These are phyloP conservation scores for Shinisaurus crocodilurus DNA, from an alignment of 2,113 vertebrate genomes.

Conservation along the genomic window DNA sequence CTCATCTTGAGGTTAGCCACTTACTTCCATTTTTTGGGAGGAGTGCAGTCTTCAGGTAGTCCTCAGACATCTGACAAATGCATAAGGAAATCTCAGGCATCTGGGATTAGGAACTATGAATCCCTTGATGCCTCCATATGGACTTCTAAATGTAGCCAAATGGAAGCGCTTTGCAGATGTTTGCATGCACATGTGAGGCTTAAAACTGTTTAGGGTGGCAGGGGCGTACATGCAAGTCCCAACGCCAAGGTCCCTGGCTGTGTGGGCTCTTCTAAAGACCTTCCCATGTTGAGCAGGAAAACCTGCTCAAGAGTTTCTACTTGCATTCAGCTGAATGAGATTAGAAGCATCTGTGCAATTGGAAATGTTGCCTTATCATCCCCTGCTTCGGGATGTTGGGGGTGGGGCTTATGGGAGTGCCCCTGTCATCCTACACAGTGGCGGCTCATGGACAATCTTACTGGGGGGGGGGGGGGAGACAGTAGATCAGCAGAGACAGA, in stretches of 20 bases:
- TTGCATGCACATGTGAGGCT: background rate
- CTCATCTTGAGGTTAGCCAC: no score
- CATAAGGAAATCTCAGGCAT: background rate
- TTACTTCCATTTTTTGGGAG: background rate
- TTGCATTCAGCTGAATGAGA: background rate
- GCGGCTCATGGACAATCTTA: no score
- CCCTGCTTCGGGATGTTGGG: no score
- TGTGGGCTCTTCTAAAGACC: background rate
- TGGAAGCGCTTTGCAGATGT: background rate
- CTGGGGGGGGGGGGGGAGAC: no score
- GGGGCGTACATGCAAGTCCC: no score
- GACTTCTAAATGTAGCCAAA: background rate
- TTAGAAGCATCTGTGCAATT: background rate
- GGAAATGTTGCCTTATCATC: no score
- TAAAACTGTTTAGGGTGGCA: background rate
- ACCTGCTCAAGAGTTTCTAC: no score
- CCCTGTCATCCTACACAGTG: no score
- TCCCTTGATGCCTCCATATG: background rate
- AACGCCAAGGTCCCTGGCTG: background rate
- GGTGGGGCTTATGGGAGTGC: no score
- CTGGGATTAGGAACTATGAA: background rate
- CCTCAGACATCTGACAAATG: background rate
- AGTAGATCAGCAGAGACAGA: no score
- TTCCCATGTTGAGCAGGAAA: no score
- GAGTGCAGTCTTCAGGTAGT: background rate